Conservation (phyloP, 35 echinoderm and acorn worm genomes). For the Apostichopus parvimensis region DNA sequence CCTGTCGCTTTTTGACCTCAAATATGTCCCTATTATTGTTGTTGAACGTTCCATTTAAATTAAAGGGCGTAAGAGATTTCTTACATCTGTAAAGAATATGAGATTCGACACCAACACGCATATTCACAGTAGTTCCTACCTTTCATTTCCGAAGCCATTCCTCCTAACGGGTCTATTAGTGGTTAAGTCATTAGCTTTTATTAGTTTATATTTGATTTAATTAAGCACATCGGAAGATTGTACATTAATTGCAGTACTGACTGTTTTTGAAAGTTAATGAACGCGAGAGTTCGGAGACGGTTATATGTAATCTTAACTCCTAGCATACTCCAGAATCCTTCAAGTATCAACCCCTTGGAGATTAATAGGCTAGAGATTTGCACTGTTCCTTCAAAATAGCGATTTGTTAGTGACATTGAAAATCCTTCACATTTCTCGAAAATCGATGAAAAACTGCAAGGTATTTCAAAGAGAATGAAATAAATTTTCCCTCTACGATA, state of each 20-base stretch:
- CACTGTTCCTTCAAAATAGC: conserved; percentile 7
- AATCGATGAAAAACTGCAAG: neutral
- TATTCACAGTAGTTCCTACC: neutral
- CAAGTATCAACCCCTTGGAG: conserved; percentile 1
- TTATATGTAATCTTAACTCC: neutral
- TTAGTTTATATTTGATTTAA: neutral
- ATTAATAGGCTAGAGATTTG: neutral
- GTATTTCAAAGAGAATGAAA: neutral
- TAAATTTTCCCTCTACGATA: conserved; percentile 21
- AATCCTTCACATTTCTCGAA: conserved; percentile 21
- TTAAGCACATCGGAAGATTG: neutral
- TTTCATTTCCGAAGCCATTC: neutral
- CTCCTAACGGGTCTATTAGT: neutral
- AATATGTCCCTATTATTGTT: conserved; percentile 45
- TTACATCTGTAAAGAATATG: neutral
- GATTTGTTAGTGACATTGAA: conserved; percentile 9
- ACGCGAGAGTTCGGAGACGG: neutral
- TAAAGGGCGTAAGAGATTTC: neutral
- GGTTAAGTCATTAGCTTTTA: neutral
- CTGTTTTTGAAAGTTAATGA: neutral
- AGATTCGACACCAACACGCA: neutral
- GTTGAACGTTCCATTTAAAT: conserved; percentile 21
- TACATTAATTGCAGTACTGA: neutral
- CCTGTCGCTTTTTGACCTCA: conserved; percentile 31
- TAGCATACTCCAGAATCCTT: neutral